These are phyloP conservation scores for Melinaea marsaeus DNA, from an alignment of 2,888 invertebrate species.

Conservation along the genomic window DNA sequence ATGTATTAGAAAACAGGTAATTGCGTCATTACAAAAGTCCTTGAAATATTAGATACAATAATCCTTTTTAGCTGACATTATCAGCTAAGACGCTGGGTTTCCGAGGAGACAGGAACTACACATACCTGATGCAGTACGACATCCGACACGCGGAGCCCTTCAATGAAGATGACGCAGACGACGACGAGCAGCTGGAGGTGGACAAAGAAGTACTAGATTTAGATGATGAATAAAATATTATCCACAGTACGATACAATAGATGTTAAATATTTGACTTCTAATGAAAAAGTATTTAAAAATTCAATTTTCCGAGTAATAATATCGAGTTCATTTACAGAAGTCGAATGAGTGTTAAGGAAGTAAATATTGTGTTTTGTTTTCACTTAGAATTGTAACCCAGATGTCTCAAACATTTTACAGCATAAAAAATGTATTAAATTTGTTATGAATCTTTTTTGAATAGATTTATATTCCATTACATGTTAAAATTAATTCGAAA, in stretches of 20 bases:
- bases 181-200: slow-evolving; percentile 40
- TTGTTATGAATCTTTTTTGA: no score
- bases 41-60: background rate
- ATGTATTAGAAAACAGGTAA: no score
- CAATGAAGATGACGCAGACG: slow-evolving; percentile 40
- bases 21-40: no score
- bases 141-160: background rate
- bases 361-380: background rate
- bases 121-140: slow-evolving; percentile 34
- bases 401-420: background rate
- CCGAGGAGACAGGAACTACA: slow-evolving; percentile 41
- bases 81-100: slow-evolving; percentile 45
- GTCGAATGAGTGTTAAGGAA: background rate
- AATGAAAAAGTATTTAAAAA: no score
- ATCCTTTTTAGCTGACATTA: slow-evolving; percentile 40
- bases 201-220: slow-evolving; percentile 21
- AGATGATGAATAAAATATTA: background rate
- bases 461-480: no score
- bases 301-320: background rate
- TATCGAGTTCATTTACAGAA: background rate
- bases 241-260: background rate
- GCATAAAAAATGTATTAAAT: background rate
- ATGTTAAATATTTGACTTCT: no score
- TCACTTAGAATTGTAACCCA: background rate
- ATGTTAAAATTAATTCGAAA: no score